These are phyloP conservation scores for Peromyscus attwateri DNA, from an alignment of 2,797 vertebrate species.

Conservation along the genomic window DNA sequence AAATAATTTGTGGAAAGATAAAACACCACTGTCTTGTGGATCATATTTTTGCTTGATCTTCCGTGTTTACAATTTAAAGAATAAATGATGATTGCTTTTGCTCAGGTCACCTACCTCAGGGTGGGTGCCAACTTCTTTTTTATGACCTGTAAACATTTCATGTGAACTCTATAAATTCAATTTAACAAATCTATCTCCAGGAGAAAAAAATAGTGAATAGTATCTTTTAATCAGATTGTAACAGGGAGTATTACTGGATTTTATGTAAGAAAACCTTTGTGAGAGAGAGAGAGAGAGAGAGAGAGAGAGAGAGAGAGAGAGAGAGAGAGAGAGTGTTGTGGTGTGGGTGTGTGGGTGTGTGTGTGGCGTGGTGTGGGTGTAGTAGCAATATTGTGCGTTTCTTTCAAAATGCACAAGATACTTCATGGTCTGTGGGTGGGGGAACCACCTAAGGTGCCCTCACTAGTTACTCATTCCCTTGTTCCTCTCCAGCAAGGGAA, in stretches of 20 bases:
- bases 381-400: constrained; percentile 1
- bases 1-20: constrained; percentile 21
- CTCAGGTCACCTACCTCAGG: not conserved
- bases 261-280: constrained; percentile 52
- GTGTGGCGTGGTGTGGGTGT: not conserved
- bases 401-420: constrained; percentile 67
- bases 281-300: not conserved
- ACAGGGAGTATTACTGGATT: not conserved
- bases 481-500: constrained; percentile 73
- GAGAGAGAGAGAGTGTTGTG: no score
- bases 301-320: no score
- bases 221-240: constrained; percentile 15
- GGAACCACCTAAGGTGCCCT: constrained; percentile 68
- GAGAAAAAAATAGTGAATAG: not conserved
- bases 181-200: not conserved
- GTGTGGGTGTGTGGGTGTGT: not conserved
- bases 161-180: not conserved
- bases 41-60: constrained; percentile 46
- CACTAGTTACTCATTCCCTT: constrained; percentile 51
- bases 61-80: constrained; percentile 24
- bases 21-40: constrained; percentile 2
- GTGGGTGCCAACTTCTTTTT: constrained; percentile 14
- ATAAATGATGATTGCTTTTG: not conserved
- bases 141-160: constrained; percentile 49
- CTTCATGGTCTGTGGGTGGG: constrained; percentile 71